Conservation (phyloP, 2,113 vertebrate genomes). For the Edolisoma coerulescens region DNA sequence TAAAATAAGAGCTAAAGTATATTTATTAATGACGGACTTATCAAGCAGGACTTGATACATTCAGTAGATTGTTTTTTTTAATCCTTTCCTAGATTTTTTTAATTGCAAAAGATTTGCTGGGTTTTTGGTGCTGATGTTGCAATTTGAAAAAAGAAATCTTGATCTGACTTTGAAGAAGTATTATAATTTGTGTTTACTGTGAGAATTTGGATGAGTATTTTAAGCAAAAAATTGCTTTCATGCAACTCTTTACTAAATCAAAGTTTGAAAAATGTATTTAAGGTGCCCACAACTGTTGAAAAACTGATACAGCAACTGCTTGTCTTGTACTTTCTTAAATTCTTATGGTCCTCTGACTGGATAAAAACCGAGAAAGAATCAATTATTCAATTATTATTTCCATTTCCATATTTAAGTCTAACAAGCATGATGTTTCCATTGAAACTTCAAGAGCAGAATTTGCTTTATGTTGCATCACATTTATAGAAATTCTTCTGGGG, state of each 20-base stretch:
- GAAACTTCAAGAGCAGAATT: neutral
- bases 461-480: neutral
- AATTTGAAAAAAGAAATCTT: neutral
- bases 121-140: neutral
- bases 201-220: neutral
- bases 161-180: neutral
- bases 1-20: neutral
- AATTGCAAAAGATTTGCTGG: neutral
- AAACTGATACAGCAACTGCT: neutral
- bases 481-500: neutral
- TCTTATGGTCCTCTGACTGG: neutral
- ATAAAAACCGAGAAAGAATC: neutral
- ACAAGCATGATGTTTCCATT: neutral
- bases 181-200: neutral
- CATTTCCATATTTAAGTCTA: neutral
- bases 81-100: neutral
- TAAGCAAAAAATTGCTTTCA: neutral
- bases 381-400: neutral
- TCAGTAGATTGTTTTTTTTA: neutral
- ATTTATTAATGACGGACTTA: neutral
- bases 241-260: neutral
- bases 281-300: neutral
- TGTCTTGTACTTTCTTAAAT: neutral
- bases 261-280: neutral
- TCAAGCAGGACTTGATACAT: neutral